phyloP scores from a whole-genome alignment of 2,113 vertebrate species.

The Coryphaenoides rupestris region DNA sequence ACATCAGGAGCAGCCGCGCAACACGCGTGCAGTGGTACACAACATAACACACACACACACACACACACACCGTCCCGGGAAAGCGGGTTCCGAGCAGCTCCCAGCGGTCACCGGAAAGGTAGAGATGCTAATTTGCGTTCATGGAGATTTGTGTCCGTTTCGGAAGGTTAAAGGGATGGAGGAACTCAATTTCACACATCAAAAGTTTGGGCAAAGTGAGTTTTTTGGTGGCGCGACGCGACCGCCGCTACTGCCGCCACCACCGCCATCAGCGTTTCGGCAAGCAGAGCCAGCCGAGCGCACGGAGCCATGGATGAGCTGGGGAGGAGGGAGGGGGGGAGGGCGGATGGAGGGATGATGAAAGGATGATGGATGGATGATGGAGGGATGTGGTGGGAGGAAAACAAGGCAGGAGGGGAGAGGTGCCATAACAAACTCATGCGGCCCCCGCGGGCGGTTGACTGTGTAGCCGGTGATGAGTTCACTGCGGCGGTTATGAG shows the following conservation, averaged over 20 bases:
- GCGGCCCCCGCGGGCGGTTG: conserved; percentile 29
- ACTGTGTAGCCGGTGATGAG: conserved; percentile 28
- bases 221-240: conserved; percentile 42
- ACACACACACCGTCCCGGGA: no score
- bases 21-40: no score
- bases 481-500: conserved; percentile 36
- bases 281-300: conserved; percentile 19
- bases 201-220: conserved; percentile 50
- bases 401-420: background rate
- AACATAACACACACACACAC: no score
- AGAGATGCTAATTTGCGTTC: background rate
- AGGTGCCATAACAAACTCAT: conserved; percentile 20
- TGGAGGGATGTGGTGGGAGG: background rate
- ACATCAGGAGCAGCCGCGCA: no score
- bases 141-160: conserved; percentile 24
- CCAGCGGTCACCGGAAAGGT: no score
- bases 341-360: background rate
- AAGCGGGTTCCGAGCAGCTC: no score
- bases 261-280: conserved; percentile 20
- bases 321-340: conserved; percentile 4
- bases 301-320: conserved; percentile 35
- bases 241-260: conserved; percentile 26
- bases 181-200: conserved; percentile 62
- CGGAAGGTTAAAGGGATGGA: conserved; percentile 2
- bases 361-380: background rate